Conservation (phyloP, 2,888 invertebrate species). For the Aleiodes alternator region DNA sequence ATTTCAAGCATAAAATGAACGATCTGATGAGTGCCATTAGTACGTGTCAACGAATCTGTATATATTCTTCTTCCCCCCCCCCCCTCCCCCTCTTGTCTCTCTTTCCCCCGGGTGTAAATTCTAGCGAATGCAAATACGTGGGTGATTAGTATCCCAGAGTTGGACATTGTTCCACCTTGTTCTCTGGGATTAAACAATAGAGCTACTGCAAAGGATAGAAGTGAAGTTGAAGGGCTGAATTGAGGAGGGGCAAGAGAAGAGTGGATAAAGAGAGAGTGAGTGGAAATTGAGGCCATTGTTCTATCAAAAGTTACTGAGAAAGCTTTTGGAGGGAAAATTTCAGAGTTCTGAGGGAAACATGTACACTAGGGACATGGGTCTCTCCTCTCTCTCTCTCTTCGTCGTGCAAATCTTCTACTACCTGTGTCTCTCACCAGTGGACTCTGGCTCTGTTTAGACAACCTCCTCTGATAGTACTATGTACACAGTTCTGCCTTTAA, state of each 20-base stretch:
- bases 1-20: constrained; percentile 24
- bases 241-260: background rate
- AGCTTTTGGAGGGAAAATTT: background rate
- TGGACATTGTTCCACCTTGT: constrained; percentile 39
- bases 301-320: constrained; percentile 29
- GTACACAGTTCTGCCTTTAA: constrained; percentile 27
- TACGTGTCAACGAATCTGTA: constrained; percentile 22
- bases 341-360: background rate
- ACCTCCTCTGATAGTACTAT: background rate
- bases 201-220: constrained; percentile 19
- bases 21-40: constrained; percentile 12
- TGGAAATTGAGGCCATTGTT: constrained; percentile 37
- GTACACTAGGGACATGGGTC: constrained; percentile 17
- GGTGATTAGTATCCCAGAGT: constrained; percentile 39
- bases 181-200: constrained; percentile 37
- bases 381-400: background rate
- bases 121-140: constrained; percentile 38
- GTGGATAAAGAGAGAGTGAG: background rate
- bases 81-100: background rate
- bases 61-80: background rate
- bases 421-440: background rate
- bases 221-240: constrained; percentile 28
- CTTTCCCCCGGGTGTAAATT: constrained; percentile 8
- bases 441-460: constrained; percentile 21
- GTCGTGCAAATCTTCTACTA: constrained; percentile 3